A percentile compares a stretch with the other conserved stretches of the same genome.
These are phyloP conservation scores for Halocynthia roretzi DNA, from an alignment of 23 tunicate species.

Conservation along the genomic window DNA sequence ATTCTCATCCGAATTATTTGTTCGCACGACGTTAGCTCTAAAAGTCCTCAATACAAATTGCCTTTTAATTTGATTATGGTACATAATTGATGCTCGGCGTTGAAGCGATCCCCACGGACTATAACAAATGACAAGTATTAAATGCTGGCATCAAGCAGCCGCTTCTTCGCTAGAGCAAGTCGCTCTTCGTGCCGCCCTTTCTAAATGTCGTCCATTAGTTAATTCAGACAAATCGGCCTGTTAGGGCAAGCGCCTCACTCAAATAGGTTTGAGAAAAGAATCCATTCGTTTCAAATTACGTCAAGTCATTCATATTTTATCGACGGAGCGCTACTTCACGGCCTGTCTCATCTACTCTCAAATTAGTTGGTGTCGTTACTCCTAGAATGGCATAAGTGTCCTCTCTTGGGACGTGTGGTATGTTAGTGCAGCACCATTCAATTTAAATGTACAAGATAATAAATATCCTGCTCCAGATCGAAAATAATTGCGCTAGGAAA, in stretches of 20 bases:
- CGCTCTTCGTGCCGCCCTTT: not conserved
- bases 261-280: not conserved
- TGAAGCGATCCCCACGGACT: not conserved
- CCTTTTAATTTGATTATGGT: conserved; percentile 34
- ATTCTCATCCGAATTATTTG: too few relatives aligned
- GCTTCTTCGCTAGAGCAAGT: not conserved
- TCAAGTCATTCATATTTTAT: too few relatives aligned
- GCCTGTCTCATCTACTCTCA: not conserved
- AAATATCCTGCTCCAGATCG: too few relatives aligned
- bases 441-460: too few relatives aligned
- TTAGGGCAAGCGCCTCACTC: not conserved
- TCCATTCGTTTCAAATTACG: not conserved
- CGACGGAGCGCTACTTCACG: not conserved
- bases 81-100: conserved; percentile 46
- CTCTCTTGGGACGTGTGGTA: conserved; percentile 7
- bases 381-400: not conserved
- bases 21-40: not conserved
- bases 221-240: too few relatives aligned
- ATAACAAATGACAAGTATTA: conserved; percentile 6
- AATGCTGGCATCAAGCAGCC: not conserved
- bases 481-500: too few relatives aligned
- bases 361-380: conserved; percentile 13
- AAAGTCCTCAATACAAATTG: conserved; percentile 15
- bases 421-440: not conserved
- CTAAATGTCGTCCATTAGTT: not conserved